These are phyloP conservation scores for Incurvaria masculella DNA, from an alignment of 2,888 invertebrate genomes.

Conservation along the genomic window DNA sequence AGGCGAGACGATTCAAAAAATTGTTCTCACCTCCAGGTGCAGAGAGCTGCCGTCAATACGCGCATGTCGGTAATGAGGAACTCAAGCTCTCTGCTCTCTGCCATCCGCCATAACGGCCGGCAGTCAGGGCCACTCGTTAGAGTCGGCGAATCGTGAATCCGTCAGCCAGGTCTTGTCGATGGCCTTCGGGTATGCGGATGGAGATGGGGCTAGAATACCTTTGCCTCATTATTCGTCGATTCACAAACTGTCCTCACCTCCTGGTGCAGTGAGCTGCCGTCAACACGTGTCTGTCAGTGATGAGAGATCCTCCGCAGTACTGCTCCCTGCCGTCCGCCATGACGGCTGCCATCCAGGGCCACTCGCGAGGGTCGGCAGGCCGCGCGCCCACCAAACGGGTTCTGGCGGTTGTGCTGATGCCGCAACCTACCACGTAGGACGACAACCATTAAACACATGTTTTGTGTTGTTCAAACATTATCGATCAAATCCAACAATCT, in stretches of 20 bases:
- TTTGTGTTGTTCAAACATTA: too few species aligned
- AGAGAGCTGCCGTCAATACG: constrained; percentile 76
- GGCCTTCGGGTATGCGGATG: too few species aligned
- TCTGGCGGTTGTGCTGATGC: constrained; percentile 47
- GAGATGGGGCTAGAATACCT: too few species aligned
- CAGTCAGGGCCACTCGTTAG: constrained; percentile 75
- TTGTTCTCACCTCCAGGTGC: constrained; percentile 53
- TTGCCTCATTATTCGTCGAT: too few species aligned
- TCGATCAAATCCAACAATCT: too few species aligned
- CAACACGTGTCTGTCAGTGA: constrained; percentile 74
- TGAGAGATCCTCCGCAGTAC: constrained; percentile 78
- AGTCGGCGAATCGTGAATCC: too few species aligned
- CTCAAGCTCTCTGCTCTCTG: constrained; percentile 79
- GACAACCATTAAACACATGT: too few species aligned
- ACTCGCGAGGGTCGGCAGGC: constrained; percentile 65
- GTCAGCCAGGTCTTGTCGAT: too few species aligned
- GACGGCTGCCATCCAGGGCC: constrained; percentile 85
- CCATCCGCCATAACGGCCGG: too few species aligned
- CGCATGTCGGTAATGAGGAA: constrained; percentile 75
- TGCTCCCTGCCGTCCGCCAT: constrained; percentile 57
- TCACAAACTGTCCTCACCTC: constrained; percentile 35
- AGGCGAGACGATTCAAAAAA: too few species aligned
- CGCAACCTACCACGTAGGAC: constrained; percentile 58
- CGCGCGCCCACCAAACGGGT: constrained; percentile 60
- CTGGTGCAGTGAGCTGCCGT: constrained; percentile 74